Evolutionary conservation across 1,140 invertebrate genomes (phyloP).

Genomic region (Scaptomyza hsui): DNA sequence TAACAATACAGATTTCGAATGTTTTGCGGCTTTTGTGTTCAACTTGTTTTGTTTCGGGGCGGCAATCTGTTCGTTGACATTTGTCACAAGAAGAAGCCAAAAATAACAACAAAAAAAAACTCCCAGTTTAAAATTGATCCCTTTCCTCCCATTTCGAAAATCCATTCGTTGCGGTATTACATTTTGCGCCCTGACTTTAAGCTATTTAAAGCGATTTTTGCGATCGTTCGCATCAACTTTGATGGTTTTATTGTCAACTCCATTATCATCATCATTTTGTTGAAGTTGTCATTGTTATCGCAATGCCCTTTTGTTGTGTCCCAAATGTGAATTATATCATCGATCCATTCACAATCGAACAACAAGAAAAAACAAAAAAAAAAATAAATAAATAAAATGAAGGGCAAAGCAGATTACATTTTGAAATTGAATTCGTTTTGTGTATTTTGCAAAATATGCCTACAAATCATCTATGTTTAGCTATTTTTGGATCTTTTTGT

Average conservation of each 20-base stretch:
- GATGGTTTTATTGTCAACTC: background rate
- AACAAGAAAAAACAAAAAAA: background rate
- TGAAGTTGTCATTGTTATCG: slow-evolving; percentile 19
- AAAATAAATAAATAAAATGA: slow-evolving; percentile 13
- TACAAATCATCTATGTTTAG: background rate
- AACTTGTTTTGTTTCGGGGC: slow-evolving; percentile 29
- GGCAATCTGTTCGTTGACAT: slow-evolving; percentile 76
- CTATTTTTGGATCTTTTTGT: slow-evolving; percentile 39
- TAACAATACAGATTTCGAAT: slow-evolving; percentile 71
- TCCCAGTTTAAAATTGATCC: slow-evolving; percentile 7
- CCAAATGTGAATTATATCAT: slow-evolving; percentile 38
- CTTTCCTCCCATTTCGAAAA: slow-evolving; percentile 15
- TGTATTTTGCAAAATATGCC: slow-evolving; percentile 11
- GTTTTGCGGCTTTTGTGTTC: slow-evolving; percentile 66
- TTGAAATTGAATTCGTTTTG: slow-evolving; percentile 39
- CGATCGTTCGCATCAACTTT: background rate
- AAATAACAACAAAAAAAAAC: slow-evolving; percentile 6
- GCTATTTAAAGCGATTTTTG: slow-evolving; percentile 39
- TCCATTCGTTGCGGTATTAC: slow-evolving; percentile 39
- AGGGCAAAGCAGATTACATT: slow-evolving; percentile 42
- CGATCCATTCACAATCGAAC: background rate
- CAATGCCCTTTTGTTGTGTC: slow-evolving; percentile 36
- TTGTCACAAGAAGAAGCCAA: slow-evolving; percentile 43
- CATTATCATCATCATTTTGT: slow-evolving; percentile 10
- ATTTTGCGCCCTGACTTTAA: slow-evolving; percentile 25